Evolutionary conservation across 2,797 vertebrate species (phyloP).

Genomic region (Leucoraja ocellata): DNA sequence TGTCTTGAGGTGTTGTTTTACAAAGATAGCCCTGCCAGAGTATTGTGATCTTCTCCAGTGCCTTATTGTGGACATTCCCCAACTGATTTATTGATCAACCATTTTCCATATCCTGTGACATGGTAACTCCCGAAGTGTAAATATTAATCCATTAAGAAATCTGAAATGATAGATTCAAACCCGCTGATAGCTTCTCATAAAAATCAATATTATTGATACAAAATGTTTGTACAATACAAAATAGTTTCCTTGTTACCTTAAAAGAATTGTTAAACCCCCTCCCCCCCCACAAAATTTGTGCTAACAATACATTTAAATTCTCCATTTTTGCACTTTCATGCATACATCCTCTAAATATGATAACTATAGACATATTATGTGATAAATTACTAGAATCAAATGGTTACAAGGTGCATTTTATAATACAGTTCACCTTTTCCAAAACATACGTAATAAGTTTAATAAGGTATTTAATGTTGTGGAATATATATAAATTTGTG

Average conservation of each 20-base stretch:
- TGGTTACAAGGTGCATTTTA: too few relatives aligned
- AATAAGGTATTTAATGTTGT: slow-evolving; percentile 52
- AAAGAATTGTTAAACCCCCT: not conserved
- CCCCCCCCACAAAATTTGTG: not conserved
- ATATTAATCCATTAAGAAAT: not conserved
- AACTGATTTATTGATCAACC: not conserved
- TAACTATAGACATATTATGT: not conserved
- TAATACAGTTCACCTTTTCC: slow-evolving; percentile 18
- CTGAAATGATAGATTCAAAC: not conserved
- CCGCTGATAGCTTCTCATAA: not conserved
- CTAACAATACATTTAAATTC: not conserved
- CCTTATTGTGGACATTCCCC: not conserved
- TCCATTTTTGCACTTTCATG: not conserved
- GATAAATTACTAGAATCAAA: not conserved
- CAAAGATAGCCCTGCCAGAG: not conserved
- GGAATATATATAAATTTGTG: slow-evolving; percentile 75
- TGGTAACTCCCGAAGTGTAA: not conserved
- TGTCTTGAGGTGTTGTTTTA: not conserved
- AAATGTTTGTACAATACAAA: slow-evolving; percentile 14
- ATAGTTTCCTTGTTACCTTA: not conserved
- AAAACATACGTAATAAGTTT: not conserved
- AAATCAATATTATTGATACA: slow-evolving; percentile 11
- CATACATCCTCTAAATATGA: not conserved
- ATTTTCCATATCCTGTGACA: not conserved
- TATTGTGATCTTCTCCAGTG: not conserved